Evolutionary conservation across 2,888 invertebrate genomes (phyloP).

Genomic region (Hirtodrosophila trivittata): DNA sequence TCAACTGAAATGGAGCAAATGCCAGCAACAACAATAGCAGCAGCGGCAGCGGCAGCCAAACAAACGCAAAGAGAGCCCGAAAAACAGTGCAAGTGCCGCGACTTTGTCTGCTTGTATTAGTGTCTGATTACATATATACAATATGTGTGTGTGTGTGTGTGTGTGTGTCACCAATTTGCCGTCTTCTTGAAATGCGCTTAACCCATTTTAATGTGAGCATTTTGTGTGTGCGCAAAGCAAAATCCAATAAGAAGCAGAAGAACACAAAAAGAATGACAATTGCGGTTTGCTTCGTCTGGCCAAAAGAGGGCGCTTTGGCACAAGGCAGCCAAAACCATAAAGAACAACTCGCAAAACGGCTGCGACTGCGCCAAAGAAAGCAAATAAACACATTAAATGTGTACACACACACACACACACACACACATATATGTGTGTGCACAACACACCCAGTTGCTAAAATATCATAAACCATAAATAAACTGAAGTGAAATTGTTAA

Average conservation of each 20-base stretch:
- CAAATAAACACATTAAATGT: conserved; percentile 13
- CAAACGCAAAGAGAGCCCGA: conserved; percentile 45
- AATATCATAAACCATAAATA: neutral
- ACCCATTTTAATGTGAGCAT: conserved; percentile 51
- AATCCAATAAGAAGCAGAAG: conserved; percentile 45
- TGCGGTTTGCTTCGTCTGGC: conserved; percentile 19
- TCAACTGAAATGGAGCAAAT: conserved; percentile 71
- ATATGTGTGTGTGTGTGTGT: conserved; percentile 6
- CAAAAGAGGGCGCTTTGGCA: conserved; percentile 33
- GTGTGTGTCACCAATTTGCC: conserved; percentile 31
- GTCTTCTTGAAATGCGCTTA: conserved; percentile 53
- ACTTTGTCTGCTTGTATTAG: conserved; percentile 12
- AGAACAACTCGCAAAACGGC: conserved; percentile 9
- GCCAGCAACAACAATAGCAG: conserved; percentile 40
- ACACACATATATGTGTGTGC: neutral
- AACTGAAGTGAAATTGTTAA: conserved; percentile 11
- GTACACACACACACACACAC: neutral
- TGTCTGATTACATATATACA: neutral
- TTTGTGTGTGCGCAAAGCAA: conserved; percentile 36
- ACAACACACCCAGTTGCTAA: too few relatives aligned
- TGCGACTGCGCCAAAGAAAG: conserved; percentile 46
- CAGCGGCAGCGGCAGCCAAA: conserved; percentile 44
- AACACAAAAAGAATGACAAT: conserved; percentile 43
- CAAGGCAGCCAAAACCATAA: conserved; percentile 5
- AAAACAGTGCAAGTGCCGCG: conserved; percentile 65